Evolutionary conservation across 2,113 vertebrate genomes (phyloP), one percentile per base, ranked within the genome.

Genomic region (Toxotes chatareus): DNA sequence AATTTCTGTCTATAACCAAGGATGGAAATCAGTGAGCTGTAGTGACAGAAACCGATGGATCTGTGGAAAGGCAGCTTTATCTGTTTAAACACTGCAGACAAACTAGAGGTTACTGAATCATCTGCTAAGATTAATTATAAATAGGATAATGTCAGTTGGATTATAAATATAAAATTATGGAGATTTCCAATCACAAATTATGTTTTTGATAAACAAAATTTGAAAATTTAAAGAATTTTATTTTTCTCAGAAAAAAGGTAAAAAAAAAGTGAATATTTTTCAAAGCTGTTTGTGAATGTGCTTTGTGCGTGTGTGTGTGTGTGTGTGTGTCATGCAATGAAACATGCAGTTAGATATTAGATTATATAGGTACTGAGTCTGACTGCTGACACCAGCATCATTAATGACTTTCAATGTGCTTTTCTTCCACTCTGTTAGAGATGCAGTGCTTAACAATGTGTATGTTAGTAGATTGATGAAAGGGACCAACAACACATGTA

Each of bases 1-100:
- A 11, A 19, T 77, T 23, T 78, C 63, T 72, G 1, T 31, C 12
- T 0, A 1, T 0, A 0, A 0, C 1, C 0, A n/a, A 19, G 21
- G 7, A 23, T 69, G 57, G 79, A 51, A 1, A 40, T 38, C 85
- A 57, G 82, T 42, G 9, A 65, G 0, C 10, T 89, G 88, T 68
- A 0, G 0, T 4, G 0, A 5, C 0, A 70, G 0, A 1, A 23
- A 70, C 0, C 8, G 0, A 3, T 85, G 72, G 88, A 40, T 85
- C 73, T 89, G 88, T 44, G 12, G 60, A 6, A 67, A 60, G n/a
- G 56, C 46, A 4, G 31, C 71, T 57, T 57, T 82, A 4, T 61
- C 56, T 49, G 19, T 86, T 49, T 85, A 53, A 79, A 73, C 53
- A 3, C 11, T 7, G 31, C 38, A 53, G 53, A 65, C 34, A 44